Percentiles rank a stretch among this genome's conserved stretches.
These are phyloP conservation scores for Chunga burmeisteri DNA, from an alignment of 2,113 vertebrate species.

Conservation along the genomic window DNA sequence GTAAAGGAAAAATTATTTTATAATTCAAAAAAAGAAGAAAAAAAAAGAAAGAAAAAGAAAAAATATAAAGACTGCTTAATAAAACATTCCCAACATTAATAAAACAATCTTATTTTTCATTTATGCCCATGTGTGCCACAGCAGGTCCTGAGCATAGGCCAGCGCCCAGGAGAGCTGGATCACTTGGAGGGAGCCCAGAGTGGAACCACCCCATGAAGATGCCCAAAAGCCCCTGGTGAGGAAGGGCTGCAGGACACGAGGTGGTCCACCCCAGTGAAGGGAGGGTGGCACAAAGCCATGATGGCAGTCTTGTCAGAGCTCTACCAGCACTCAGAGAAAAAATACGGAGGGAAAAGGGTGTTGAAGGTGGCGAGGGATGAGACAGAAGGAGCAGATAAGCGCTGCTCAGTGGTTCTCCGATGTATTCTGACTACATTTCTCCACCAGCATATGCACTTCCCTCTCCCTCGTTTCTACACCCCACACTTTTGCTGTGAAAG, in stretches of 20 bases:
- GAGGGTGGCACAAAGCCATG: background rate
- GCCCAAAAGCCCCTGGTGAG: background rate
- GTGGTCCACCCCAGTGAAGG: fast-evolving
- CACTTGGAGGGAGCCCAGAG: background rate
- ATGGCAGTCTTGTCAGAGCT: background rate
- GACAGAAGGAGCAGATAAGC: background rate
- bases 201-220: background rate
- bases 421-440: background rate
- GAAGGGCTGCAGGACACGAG: background rate
- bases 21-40: background rate
- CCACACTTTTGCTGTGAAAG: background rate
- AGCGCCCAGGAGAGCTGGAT: background rate
- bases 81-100: background rate
- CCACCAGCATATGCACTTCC: background rate
- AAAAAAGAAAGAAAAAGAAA: fast-evolving
- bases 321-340: background rate
- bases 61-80: background rate
- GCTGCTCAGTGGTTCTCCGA: background rate
- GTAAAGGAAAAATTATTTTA: background rate
- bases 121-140: fast-evolving
- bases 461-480: background rate
- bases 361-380: background rate
- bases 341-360: background rate
- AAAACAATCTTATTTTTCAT: background rate
- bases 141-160: background rate